Percentiles rank a stretch among this genome's conserved stretches.
These are phyloP conservation scores for Cardinalis cardinalis DNA, from an alignment of 2,113 vertebrate species.

Conservation along the genomic window DNA sequence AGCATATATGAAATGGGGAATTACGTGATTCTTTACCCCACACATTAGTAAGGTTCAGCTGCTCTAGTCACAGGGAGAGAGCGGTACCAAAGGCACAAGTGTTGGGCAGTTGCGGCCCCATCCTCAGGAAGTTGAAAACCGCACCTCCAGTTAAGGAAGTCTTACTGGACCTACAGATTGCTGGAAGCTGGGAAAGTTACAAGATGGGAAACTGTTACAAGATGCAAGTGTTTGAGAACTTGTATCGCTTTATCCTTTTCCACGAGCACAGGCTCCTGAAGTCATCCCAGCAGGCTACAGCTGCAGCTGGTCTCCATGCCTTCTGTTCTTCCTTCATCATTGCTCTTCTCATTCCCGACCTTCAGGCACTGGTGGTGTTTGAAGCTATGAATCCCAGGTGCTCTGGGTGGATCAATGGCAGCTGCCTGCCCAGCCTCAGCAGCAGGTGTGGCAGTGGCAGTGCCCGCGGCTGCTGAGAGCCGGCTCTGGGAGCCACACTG, in stretches of 20 bases:
- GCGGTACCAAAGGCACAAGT: background rate
- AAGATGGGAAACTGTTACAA: background rate
- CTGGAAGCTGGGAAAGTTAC: background rate
- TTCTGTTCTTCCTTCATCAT: background rate
- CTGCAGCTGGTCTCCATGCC: background rate
- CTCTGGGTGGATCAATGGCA: rapidly evolving
- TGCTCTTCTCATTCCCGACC: background rate
- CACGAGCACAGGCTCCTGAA: background rate
- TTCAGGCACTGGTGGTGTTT: background rate
- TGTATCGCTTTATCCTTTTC: background rate
- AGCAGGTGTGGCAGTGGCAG: background rate
- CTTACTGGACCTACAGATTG: background rate
- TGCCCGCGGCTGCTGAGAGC: rapidly evolving
- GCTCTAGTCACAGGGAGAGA: background rate
- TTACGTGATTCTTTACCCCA: rapidly evolving
- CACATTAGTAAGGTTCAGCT: background rate
- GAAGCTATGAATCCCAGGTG: background rate
- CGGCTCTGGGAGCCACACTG: rapidly evolving
- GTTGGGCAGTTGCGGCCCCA: background rate
- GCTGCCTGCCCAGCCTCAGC: background rate
- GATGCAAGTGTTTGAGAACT: background rate
- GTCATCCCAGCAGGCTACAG: background rate
- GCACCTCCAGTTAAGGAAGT: background rate
- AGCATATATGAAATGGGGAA: background rate
- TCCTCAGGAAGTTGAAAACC: background rate